Base-by-base conservation (phyloP, 1,140 invertebrate species). In the Palaemon carinicauda region DNA sequence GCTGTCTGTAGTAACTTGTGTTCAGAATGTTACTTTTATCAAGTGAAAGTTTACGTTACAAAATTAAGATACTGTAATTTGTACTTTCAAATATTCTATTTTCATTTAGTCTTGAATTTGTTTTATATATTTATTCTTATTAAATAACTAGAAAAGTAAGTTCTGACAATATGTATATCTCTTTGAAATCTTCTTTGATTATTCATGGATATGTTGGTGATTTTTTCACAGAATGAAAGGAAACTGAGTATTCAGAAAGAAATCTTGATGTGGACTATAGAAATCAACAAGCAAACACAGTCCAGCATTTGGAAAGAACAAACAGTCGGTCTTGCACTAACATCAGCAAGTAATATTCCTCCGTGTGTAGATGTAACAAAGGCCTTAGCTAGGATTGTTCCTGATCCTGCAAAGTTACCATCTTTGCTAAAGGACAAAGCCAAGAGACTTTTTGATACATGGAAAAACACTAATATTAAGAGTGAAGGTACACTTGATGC, bases 351-450 rank as follows among this genome's bases (percentile, higher is more conserved):
- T 84, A 56, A 84, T 24, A n/a, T 24, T 27, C 71, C 82, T 24
- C 31, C 73, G 65, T 24, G 31, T 24, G 33, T 74, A 21, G 14
- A n/a, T 19, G 31, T 75, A 41, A 73, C 71, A 50, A 19, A 21
- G 50, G 31, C 73, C 7, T 77, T 84, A 14, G 73, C 51, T 21
- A 77, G 29, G 29, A 56, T 84, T 56, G 19, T 84, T 2, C 82
- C 73, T 51, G 29, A 65, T n/a, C 82, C 82, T 10, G 14, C 52
- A 7, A 27, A 41, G n/a, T 24, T 84, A 50, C 82, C 82, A 9
- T 78, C 82, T 65, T 24, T 84, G 24, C 41, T 77, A 50, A 84
- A 65, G 33, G 74, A 84, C 21, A 84, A 78, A 41, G 73, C 82
- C 27, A 50, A 56, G 1, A 74, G 82, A 27, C 74, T 84, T 24